phyloP scores from a whole-genome alignment of 1,140 invertebrate genomes.

The Drosophila fuyamai region DNA sequence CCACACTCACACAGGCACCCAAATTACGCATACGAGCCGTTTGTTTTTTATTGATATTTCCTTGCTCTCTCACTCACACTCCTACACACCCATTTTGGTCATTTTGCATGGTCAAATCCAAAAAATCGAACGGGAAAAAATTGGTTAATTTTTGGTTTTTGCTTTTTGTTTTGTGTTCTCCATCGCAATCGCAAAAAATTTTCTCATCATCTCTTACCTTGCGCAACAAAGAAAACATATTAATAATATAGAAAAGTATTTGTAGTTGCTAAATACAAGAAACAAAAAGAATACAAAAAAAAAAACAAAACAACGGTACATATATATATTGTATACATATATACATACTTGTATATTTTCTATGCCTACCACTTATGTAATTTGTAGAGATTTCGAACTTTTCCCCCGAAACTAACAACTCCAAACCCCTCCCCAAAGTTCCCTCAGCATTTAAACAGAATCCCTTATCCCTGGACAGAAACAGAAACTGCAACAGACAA shows the following conservation, averaged over 20 bases:
- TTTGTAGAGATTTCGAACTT: conserved; percentile 79
- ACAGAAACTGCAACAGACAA: conserved; percentile 25
- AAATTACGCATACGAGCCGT: conserved; percentile 23
- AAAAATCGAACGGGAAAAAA: conserved; percentile 18
- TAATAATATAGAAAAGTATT: conserved; percentile 77
- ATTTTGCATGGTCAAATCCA: conserved; percentile 14
- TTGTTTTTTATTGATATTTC: conserved; percentile 32
- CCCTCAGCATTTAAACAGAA: conserved; percentile 65
- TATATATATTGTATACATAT: conserved; percentile 75
- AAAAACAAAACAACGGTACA: conserved; percentile 60
- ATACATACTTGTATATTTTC: conserved; percentile 83
- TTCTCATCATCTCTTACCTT: conserved; percentile 46
- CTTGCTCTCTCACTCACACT: conserved; percentile 13
- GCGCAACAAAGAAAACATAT: conserved; percentile 46
- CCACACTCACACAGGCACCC: conserved; percentile 1
- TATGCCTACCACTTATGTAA: conserved; percentile 83
- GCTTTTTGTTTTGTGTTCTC: conserved; percentile 17
- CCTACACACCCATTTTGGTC: neutral
- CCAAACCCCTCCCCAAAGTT: neutral
- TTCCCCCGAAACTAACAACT: conserved; percentile 31
- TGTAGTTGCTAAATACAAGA: conserved; percentile 77
- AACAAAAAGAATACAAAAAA: conserved; percentile 57
- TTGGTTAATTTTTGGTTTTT: conserved; percentile 24
- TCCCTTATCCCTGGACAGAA: neutral
- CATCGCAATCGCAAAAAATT: conserved; percentile 30